Conservation (phyloP, 2,113 vertebrate genomes). For the Thalassarche chlororhynchos region DNA sequence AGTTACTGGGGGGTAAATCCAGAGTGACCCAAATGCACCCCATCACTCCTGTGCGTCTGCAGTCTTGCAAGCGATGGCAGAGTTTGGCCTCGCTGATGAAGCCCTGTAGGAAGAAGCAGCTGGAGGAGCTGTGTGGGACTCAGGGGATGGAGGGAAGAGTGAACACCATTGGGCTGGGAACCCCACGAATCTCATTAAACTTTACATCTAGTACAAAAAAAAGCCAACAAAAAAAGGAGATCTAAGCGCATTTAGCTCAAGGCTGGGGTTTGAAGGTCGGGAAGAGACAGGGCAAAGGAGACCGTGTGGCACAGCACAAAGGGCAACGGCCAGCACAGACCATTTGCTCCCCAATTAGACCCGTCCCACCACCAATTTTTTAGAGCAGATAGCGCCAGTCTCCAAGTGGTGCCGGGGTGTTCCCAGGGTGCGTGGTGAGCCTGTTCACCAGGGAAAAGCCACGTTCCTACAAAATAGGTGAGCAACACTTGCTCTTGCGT, state of each 20-base stretch:
- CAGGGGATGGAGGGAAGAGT: background rate
- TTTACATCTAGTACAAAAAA: background rate
- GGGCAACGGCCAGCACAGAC: background rate
- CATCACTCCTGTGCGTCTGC: fast-evolving
- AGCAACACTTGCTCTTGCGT: fast-evolving
- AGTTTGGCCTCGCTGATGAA: background rate
- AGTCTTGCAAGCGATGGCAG: too few species aligned
- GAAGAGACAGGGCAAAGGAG: background rate
- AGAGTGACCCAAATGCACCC: fast-evolving
- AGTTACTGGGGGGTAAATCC: background rate
- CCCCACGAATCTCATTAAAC: background rate
- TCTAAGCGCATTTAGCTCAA: background rate
- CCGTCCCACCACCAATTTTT: background rate
- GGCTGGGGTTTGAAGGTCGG: fast-evolving
- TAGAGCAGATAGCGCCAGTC: too few species aligned
- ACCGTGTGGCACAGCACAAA: background rate
- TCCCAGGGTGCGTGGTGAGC: fast-evolving
- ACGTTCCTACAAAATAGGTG: background rate
- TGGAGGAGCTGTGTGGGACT: background rate
- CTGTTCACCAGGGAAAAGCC: background rate
- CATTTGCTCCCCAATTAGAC: background rate
- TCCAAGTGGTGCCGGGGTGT: too few species aligned
- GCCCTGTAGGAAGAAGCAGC: background rate
- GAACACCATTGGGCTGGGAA: background rate
- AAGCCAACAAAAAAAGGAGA: background rate